Conservation (phyloP, 2,113 vertebrate genomes). For the Eidolon helvum region DNA sequence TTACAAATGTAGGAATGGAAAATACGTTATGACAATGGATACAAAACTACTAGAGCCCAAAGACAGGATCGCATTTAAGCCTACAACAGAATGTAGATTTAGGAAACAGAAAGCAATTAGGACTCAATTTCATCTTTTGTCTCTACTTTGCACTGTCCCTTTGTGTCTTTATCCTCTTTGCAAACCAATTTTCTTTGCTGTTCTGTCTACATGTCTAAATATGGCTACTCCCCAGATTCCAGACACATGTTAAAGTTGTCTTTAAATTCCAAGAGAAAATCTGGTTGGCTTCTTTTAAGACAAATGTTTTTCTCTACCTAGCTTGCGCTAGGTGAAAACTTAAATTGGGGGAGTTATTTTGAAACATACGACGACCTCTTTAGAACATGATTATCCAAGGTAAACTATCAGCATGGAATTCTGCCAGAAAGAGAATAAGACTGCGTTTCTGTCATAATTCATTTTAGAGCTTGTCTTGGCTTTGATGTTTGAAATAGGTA, state of each 20-base stretch:
- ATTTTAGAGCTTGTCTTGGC: not conserved
- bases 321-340: not conserved
- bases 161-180: not conserved
- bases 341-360: not conserved
- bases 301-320: not conserved
- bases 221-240: not conserved
- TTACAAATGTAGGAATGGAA: not conserved
- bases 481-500: slow-evolving; percentile 52
- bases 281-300: not conserved
- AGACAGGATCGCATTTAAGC: not conserved
- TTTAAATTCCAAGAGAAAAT: not conserved
- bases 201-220: not conserved
- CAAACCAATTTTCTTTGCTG: not conserved
- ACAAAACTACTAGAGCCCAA: not conserved
- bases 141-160: not conserved
- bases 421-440: not conserved
- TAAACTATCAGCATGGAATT: not conserved
- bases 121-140: not conserved
- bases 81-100: not conserved
- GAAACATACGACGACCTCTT: not conserved
- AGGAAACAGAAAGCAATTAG: not conserved
- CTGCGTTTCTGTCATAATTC: slow-evolving; percentile 16
- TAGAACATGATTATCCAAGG: not conserved
- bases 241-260: not conserved
- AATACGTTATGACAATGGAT: not conserved